These are phyloP conservation scores for Globodera ellingtonae DNA, from an alignment of 1,140 invertebrate species.

Conservation along the genomic window DNA sequence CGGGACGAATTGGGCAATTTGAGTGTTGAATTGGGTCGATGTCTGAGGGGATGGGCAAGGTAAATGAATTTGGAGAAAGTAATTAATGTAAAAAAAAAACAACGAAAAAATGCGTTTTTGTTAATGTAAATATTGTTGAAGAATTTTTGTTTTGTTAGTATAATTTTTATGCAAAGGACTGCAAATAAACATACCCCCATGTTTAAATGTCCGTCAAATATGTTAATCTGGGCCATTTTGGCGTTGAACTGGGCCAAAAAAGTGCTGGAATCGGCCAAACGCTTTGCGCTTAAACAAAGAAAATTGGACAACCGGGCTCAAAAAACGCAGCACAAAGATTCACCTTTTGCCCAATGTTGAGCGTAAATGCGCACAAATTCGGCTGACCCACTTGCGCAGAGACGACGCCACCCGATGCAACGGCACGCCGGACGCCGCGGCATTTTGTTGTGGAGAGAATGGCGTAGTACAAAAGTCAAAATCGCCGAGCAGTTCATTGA, in stretches of 20 bases:
- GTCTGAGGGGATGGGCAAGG: not conserved
- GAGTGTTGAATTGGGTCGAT: slow-evolving; percentile 28
- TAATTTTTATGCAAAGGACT: too few relatives aligned
- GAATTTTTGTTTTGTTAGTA: too few relatives aligned
- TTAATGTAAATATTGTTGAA: too few relatives aligned
- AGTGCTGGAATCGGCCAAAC: slow-evolving; percentile 7
- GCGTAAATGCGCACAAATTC: slow-evolving; percentile 11
- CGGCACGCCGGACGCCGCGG: not conserved
- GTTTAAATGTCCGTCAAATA: slow-evolving; percentile 32
- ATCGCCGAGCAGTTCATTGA: not conserved
- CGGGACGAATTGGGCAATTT: slow-evolving; percentile 42
- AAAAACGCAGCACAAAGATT: not conserved
- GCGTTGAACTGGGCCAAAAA: slow-evolving; percentile 38
- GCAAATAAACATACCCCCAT: slow-evolving; percentile 7
- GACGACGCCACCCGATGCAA: slow-evolving; percentile 23
- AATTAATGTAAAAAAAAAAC: too few relatives aligned
- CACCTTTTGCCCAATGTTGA: slow-evolving; percentile 19
- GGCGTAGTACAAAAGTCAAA: slow-evolving; percentile 10
- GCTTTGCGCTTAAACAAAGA: not conserved
- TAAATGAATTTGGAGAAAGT: too few relatives aligned
- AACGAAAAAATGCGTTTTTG: too few relatives aligned
- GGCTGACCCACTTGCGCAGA: slow-evolving; percentile 19
- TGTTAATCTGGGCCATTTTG: slow-evolving; percentile 39
- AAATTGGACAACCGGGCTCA: not conserved
- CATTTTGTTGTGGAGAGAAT: not conserved